Evolutionary conservation across 2,113 vertebrate genomes (phyloP).

Genomic region (Excalfactoria chinensis): DNA sequence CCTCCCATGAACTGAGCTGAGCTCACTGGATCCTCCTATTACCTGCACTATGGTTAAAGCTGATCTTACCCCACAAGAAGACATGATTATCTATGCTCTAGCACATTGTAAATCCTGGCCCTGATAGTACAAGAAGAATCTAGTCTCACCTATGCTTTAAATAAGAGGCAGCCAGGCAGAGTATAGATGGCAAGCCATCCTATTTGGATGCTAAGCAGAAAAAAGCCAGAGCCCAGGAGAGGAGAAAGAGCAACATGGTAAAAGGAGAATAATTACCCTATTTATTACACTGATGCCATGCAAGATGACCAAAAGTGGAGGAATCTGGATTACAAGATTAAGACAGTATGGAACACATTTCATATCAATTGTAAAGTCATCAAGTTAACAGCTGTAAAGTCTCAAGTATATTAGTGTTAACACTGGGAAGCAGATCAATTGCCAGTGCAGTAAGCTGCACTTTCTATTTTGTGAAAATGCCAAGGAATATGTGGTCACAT

Average conservation of each 20-base stretch:
- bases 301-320: neutral
- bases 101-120: neutral
- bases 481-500: neutral
- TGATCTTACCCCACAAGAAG: neutral
- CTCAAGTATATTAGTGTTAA: neutral
- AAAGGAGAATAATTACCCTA: neutral
- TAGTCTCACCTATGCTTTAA: neutral
- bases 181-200: neutral
- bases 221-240: neutral
- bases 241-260: neutral
- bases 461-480: neutral
- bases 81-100: neutral
- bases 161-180: neutral
- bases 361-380: neutral
- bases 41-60: neutral
- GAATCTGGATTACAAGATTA: neutral
- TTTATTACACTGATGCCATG: neutral
- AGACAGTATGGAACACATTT: neutral
- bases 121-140: neutral
- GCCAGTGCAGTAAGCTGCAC: neutral
- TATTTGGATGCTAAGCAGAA: neutral
- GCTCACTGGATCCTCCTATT: neutral
- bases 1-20: neutral
- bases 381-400: neutral
- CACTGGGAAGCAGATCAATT: neutral